Percentiles rank a stretch among this genome's conserved stretches.
phyloP scores from a whole-genome alignment of 23 tunicate genomes.

The Halocynthia aurantium region DNA sequence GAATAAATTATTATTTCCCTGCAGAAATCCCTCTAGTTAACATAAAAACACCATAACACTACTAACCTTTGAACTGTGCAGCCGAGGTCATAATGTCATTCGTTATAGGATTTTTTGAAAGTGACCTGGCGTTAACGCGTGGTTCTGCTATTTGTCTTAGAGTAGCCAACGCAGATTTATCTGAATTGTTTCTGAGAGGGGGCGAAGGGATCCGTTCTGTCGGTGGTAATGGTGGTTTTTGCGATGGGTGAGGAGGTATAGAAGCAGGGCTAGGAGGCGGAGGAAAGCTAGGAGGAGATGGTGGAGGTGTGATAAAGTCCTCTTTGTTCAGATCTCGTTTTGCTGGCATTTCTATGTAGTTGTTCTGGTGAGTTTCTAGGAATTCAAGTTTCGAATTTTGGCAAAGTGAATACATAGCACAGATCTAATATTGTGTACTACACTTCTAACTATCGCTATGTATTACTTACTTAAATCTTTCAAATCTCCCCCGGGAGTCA shows the following conservation, averaged over 20 bases:
- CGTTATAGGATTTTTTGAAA: constrained; percentile 13
- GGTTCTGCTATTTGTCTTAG: too few relatives aligned
- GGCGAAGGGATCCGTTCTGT: neutral
- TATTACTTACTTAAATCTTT: too few relatives aligned
- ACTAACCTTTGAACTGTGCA: constrained; percentile 15
- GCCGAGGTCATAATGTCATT: constrained; percentile 22
- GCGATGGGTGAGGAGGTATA: too few relatives aligned
- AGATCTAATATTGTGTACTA: too few relatives aligned
- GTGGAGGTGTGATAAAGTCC: neutral
- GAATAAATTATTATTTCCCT: too few relatives aligned
- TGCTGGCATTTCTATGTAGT: neutral
- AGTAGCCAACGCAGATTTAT: neutral
- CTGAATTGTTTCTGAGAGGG: constrained; percentile 14
- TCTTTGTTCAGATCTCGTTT: neutral
- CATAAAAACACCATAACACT: too few relatives aligned
- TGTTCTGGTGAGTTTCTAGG: neutral
- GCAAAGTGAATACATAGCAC: too few relatives aligned
- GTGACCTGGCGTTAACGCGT: neutral
- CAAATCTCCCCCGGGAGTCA: too few relatives aligned
- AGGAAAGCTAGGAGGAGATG: neutral
- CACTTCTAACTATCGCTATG: too few relatives aligned
- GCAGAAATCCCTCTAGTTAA: too few relatives aligned
- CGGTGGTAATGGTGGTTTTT: constrained; percentile 6
- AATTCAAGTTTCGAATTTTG: too few relatives aligned
- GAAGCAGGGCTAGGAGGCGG: neutral